Base-by-base conservation (phyloP, 2,888 invertebrate species). In the Alitta virens region DNA sequence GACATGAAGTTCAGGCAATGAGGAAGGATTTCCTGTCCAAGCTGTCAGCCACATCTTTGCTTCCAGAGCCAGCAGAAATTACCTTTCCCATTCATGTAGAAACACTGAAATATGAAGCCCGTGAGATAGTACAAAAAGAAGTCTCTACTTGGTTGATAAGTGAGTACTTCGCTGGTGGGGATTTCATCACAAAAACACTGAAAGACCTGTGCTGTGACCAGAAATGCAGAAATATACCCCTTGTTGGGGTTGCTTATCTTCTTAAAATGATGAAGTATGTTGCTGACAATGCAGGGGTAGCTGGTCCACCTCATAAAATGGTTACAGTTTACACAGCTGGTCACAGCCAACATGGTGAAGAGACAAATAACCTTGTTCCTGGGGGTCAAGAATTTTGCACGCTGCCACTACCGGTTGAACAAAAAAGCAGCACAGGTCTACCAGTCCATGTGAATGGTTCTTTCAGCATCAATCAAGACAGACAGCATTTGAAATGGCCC, bases 371-470 rank as follows among this genome's bases (percentile, higher is more conserved):
- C 16, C 14, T 18, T 14, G 51, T 46, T 5, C 70, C 66, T 2
- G 60, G 59, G 40, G 77, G 78, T 16, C 77, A 78, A 33, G 67
- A 77, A 2, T 79, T 76, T 63, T 78, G 78, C 60, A 77, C 77
- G 60, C 68, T 79, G 23, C 79, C 79, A 18, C 66, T 79, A n/a
- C 78, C 79, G 14, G 62, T 71, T 53, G 71, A 71, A 59, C 64
- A 66, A 14, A 62, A 67, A 49, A 72, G 68, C 53, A 62, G 71
- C n/a, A 76, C 77, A 71, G n/a, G n/a, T n/a, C n/a, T n/a, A n/a
- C n/a, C n/a, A n/a, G n/a, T n/a, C n/a, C n/a, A n/a, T n/a, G n/a
- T 79, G 16, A 78, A 78, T 64, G 78, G 77, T 9, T 76, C 68
- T 63, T 78, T 78, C 67, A 74, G 76, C 5, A 60, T 79, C 7